phyloP scores from a whole-genome alignment of 2,113 vertebrate genomes.

The Cephalopterus ornatus region DNA sequence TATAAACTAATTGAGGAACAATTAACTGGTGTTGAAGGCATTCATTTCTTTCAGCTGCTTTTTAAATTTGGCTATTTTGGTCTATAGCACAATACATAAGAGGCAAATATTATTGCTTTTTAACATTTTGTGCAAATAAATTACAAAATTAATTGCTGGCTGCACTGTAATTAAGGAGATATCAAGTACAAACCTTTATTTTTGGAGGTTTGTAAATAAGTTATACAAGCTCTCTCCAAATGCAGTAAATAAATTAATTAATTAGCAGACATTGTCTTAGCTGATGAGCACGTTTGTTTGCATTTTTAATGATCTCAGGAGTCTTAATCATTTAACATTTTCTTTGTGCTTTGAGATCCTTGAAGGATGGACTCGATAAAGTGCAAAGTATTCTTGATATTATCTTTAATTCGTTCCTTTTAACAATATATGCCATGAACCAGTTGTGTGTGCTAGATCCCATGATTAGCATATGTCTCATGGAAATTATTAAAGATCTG shows the following conservation, averaged over 20 bases:
- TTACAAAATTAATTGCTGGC: conserved; percentile 27
- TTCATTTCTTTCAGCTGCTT: not conserved
- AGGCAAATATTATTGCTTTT: not conserved
- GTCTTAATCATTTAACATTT: conserved; percentile 13
- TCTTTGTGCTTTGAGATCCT: conserved; percentile 6
- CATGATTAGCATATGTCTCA: not conserved
- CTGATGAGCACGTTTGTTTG: conserved; percentile 41
- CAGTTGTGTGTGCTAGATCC: not conserved
- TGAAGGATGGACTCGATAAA: not conserved
- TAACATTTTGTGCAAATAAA: conserved; percentile 37
- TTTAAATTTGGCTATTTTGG: not conserved
- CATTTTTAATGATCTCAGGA: conserved; percentile 34
- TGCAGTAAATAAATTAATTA: conserved; percentile 41
- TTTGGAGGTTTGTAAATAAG: conserved; percentile 6
- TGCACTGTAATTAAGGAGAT: conserved; percentile 16
- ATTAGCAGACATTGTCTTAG: conserved; percentile 24
- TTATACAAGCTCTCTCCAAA: conserved; percentile 6
- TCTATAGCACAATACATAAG: not conserved
- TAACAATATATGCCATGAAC: not conserved
- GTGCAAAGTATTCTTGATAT: not conserved
- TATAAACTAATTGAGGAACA: not conserved
- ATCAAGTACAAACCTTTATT: conserved; percentile 19
- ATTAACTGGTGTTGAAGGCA: not conserved
- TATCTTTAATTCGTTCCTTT: not conserved
- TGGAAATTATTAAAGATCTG: not conserved